These are phyloP conservation scores for Platysteira castanea DNA, from an alignment of 2,113 vertebrate species.

Conservation along the genomic window DNA sequence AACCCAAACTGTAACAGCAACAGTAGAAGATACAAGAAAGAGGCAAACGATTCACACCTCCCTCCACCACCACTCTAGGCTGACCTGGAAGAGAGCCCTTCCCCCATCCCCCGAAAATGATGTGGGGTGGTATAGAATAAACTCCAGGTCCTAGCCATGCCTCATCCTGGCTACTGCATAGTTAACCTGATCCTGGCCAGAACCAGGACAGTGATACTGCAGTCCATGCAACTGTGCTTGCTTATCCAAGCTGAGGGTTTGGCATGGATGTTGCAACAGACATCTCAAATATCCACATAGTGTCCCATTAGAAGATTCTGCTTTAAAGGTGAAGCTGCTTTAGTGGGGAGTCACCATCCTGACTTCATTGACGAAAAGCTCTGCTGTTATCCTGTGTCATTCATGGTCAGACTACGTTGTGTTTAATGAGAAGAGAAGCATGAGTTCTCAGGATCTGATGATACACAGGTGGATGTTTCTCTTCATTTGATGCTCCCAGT, in stretches of 20 bases:
- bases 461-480: not conserved
- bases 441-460: not conserved
- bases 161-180: not conserved
- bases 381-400: not conserved
- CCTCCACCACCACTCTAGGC: not conserved
- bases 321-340: not conserved
- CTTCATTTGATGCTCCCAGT: not conserved
- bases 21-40: not conserved
- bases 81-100: not conserved
- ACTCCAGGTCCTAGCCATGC: not conserved
- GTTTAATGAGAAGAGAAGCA: not conserved
- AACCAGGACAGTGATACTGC: not conserved
- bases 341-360: not conserved
- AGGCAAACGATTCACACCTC: not conserved
- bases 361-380: not conserved
- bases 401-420: not conserved
- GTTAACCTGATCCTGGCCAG: not conserved
- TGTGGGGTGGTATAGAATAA: not conserved
- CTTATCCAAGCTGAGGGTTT: not conserved
- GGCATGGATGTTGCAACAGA: rapidly evolving
- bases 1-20: not conserved
- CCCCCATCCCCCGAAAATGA: not conserved
- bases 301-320: not conserved
- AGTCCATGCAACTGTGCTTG: not conserved
- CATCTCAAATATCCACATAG: not conserved